Evolutionary conservation across 2,113 vertebrate genomes (phyloP), one percentile per base, ranked within the genome.

Genomic region (Monopterus albus): DNA sequence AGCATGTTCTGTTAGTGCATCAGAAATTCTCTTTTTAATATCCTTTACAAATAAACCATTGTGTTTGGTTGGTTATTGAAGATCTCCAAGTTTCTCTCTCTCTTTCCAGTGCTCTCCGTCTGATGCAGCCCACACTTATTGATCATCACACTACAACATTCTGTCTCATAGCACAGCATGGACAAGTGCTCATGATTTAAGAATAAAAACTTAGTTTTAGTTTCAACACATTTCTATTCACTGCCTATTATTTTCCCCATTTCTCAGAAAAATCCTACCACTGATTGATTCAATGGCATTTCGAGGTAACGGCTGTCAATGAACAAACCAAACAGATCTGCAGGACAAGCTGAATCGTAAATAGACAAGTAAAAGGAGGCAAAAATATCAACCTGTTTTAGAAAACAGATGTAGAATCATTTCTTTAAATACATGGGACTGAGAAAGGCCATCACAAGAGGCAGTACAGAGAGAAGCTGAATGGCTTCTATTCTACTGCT

Each of bases 21-120:
- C 78, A 85, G 71, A 60, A 83, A 88, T 90, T 88, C 81, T 80
- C 75, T 89, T 92, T n/a, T 91, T 72, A 83, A 86, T 85, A 88
- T 84, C 62, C 77, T 80, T 79, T 64, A 66, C 82, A 90, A 89
- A 90, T 82, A 89, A 85, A 88, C 88, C 72, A 83, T 83, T 79
- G 68, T 88, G 75, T 86, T 86, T 21, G 2, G 80, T 83, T 85
- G 61, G 70, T 80, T 76, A 80, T 80, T 88, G 83, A 88, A 89
- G 83, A 78, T 72, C 71, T 81, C 72, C 55, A 52, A 50, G 72
- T 64, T 58, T 88, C 74, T 50, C 62, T 82, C 62, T 72, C 47
- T 69, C 62, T 61, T 75, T 88, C 69, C 74, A 72, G 56, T 65
- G 60, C 74, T 79, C 45, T 81, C 67, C 59, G 64, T 36, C 62